phyloP scores from a whole-genome alignment of 2,113 vertebrate genomes.

The Bungarus multicinctus region DNA sequence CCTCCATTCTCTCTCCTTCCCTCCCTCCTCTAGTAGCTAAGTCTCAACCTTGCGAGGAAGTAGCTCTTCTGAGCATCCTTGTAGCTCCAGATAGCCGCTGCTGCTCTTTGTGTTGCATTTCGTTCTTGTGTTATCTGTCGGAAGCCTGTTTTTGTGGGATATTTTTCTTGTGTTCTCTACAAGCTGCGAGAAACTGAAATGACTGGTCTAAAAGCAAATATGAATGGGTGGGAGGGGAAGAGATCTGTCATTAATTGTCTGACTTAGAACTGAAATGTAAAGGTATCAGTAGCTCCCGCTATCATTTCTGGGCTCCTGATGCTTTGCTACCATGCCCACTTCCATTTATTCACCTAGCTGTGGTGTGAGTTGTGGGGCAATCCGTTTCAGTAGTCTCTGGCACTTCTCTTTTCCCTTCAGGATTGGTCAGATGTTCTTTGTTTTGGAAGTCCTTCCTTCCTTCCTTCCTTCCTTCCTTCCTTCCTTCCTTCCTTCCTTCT shows the following conservation, averaged over 20 bases:
- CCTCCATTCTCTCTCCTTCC: neutral
- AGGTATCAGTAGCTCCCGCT: neutral
- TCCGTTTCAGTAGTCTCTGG: neutral
- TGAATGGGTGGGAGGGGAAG: neutral
- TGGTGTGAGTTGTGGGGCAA: neutral
- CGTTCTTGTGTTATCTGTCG: neutral
- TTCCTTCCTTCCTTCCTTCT: too few relatives aligned
- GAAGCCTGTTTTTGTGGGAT: neutral
- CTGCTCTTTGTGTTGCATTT: neutral
- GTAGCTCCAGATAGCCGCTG: neutral
- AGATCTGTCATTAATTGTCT: neutral
- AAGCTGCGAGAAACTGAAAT: neutral
- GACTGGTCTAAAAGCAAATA: constrained; percentile 3
- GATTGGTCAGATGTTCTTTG: neutral
- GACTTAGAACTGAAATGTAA: neutral
- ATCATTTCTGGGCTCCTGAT: neutral
- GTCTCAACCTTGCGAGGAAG: neutral
- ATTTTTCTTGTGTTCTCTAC: neutral
- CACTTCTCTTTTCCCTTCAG: neutral
- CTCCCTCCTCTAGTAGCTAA: neutral
- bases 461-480: neutral
- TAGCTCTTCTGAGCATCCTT: neutral
- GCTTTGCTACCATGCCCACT: neutral
- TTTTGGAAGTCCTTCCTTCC: neutral
- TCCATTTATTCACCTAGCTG: neutral